Conservation (phyloP, 2,888 invertebrate species). For the Chalcosyrphus nemorum region DNA sequence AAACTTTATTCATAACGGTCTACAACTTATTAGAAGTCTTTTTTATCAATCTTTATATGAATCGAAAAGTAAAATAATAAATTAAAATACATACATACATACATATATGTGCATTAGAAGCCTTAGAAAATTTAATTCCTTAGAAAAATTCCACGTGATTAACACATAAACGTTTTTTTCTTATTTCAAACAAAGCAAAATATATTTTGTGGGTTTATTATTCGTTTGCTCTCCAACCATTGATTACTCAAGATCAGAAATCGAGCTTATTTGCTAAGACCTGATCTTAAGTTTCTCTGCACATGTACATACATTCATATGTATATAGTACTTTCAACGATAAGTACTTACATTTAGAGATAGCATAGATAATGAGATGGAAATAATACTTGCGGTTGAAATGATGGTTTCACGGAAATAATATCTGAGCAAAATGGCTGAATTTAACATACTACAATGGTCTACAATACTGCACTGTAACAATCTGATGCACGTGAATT, state of each 20-base stretch:
- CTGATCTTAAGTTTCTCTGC: conserved; percentile 15
- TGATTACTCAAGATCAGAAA: background rate
- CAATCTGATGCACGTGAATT: conserved; percentile 7
- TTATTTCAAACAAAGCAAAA: background rate
- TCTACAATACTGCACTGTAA: background rate
- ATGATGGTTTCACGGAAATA: conserved; percentile 23
- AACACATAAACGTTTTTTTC: background rate
- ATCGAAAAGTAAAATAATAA: no score
- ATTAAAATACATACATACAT: no score
- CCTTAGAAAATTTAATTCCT: no score
- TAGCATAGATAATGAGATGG: conserved; percentile 3
- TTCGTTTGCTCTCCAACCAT: background rate
- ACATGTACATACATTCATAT: background rate
- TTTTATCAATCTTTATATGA: no score
- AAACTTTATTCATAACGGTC: no score
- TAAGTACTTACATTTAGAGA: background rate
- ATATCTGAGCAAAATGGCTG: conserved; percentile 14
- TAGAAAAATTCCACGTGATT: background rate
- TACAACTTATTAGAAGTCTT: no score
- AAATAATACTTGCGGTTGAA: conserved; percentile 34
- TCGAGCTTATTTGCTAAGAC: background rate
- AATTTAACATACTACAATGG: background rate
- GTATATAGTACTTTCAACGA: background rate
- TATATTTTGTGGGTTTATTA: background rate
- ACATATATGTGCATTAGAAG: no score